Conservation (phyloP, 2,113 vertebrate species). For the Emydura subglobosa region DNA sequence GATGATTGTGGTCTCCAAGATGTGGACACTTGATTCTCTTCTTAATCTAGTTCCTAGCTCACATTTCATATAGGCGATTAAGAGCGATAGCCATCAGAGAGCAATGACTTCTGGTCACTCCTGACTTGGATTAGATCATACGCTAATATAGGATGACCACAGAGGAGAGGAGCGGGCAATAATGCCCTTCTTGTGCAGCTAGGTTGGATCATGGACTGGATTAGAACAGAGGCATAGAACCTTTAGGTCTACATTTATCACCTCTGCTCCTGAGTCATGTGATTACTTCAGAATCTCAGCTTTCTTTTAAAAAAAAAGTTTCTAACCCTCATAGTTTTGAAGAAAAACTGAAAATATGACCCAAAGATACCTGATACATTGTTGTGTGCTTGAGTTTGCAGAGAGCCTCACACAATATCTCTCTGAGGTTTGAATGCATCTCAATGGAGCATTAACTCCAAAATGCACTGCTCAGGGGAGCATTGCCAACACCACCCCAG, state of each 20-base stretch:
- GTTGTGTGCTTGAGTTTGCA: not conserved
- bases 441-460: not conserved
- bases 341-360: not conserved
- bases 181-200: slow-evolving; percentile 6
- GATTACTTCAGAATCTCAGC: not conserved
- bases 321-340: not conserved
- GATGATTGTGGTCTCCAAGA: not conserved
- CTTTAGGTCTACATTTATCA: not conserved
- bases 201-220: not conserved
- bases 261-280: not conserved
- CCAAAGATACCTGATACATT: not conserved
- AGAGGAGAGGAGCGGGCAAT: not conserved
- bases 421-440: not conserved
- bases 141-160: not conserved
- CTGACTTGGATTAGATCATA: not conserved
- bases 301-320: not conserved
- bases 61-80: not conserved
- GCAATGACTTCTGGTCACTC: slow-evolving; percentile 10
- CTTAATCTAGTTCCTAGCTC: not conserved
- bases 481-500: not conserved
- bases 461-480: not conserved
- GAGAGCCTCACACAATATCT: not conserved
- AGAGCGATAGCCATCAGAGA: not conserved
- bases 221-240: not conserved
- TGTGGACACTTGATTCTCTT: not conserved